A percentile compares a stretch with the other conserved stretches of the same genome.
phyloP scores from a whole-genome alignment of 2,797 vertebrate genomes.

The Poeciliopsis gracilis region DNA sequence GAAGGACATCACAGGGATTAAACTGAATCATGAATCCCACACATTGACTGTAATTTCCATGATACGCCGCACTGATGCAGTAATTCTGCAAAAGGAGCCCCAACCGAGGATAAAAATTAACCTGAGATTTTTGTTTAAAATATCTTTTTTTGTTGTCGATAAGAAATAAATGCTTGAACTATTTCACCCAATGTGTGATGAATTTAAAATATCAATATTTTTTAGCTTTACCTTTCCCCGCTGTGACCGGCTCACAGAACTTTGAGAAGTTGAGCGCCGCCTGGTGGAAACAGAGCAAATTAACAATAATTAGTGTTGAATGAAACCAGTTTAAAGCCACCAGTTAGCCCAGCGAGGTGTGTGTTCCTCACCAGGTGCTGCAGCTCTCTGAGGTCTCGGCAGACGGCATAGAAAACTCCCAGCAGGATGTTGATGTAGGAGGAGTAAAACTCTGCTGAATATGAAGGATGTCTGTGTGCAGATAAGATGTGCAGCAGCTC shows the following conservation, averaged over 20 bases:
- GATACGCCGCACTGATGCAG: background rate
- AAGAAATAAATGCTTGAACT: background rate
- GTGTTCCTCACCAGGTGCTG: constrained; percentile 88
- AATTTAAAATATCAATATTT: background rate
- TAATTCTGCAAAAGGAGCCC: background rate
- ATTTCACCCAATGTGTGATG: background rate
- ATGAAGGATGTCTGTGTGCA: constrained; percentile 86
- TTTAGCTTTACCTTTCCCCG: constrained; percentile 86
- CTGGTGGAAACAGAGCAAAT: constrained; percentile 72
- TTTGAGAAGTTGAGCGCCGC: constrained; percentile 94
- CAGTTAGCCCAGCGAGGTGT: background rate
- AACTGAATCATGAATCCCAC: background rate
- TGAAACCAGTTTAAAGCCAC: constrained; percentile 26
- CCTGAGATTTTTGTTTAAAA: background rate
- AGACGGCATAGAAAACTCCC: constrained; percentile 95
- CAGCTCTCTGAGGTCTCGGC: constrained; percentile 94
- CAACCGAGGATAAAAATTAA: background rate
- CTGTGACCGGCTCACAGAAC: constrained; percentile 92
- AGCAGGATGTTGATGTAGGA: constrained; percentile 96
- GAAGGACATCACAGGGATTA: background rate
- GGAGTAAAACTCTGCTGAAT: constrained; percentile 91
- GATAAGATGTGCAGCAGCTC: constrained; percentile 93
- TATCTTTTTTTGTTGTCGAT: background rate
- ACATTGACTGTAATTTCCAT: background rate
- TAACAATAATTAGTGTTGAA: constrained; percentile 6